A percentile compares a stretch with the other conserved stretches of the same genome.
Conservation (phyloP, 2,888 invertebrate genomes). For the Rhagophthalmus giganteus region DNA sequence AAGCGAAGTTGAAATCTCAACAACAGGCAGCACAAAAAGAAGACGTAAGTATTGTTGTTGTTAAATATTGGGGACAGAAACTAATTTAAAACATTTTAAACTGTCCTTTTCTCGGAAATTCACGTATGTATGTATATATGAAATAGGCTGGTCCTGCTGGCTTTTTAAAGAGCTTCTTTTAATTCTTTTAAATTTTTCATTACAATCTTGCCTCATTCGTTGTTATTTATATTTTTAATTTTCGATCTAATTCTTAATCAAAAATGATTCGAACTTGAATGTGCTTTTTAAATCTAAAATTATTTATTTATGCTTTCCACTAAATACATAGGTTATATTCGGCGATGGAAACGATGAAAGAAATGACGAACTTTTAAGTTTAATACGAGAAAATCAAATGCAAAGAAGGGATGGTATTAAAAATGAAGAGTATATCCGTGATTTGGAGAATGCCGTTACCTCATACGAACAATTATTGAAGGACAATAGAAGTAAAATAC, state of each 20-base stretch:
- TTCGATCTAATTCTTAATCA: slow-evolving; percentile 27
- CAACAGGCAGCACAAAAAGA: slow-evolving; percentile 74
- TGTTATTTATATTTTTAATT: slow-evolving; percentile 39
- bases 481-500: slow-evolving; percentile 56
- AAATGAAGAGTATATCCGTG: slow-evolving; percentile 43
- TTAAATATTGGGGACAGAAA: not conserved
- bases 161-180: slow-evolving; percentile 95
- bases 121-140: slow-evolving; percentile 26
- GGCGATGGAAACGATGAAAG: slow-evolving; percentile 12
- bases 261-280: no score
- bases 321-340: slow-evolving; percentile 27
- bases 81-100: slow-evolving; percentile 6
- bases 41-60: slow-evolving; percentile 37
- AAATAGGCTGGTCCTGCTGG: slow-evolving; percentile 90
- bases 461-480: slow-evolving; percentile 60
- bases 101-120: slow-evolving; percentile 18
- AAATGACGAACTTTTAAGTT: not conserved
- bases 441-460: slow-evolving; percentile 60
- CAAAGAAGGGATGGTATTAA: not conserved
- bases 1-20: slow-evolving; percentile 86
- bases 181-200: slow-evolving; percentile 53
- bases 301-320: slow-evolving; percentile 25
- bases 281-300: no score
- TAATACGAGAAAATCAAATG: slow-evolving; percentile 8
- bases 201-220: slow-evolving; percentile 53